A percentile compares a stretch with the other conserved stretches of the same genome.
phyloP scores from a whole-genome alignment of 2,113 vertebrate genomes.

The Sialia sialis region DNA sequence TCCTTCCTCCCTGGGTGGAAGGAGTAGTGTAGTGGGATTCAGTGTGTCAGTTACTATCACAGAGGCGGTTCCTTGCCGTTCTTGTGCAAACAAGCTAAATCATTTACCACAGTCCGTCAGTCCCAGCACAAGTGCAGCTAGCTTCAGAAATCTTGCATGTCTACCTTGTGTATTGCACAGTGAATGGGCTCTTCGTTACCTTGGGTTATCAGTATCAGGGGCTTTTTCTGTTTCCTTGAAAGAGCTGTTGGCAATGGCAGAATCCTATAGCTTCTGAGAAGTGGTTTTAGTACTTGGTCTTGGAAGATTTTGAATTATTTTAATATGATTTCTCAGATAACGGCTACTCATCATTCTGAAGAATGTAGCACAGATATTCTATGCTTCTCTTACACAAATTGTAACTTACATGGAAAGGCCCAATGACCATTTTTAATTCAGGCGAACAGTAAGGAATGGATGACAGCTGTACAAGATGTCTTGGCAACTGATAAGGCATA shows the following conservation, averaged over 20 bases:
- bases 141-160: neutral
- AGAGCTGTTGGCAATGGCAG: fast-evolving
- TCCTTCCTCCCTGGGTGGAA: neutral
- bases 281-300: neutral
- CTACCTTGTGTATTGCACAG: neutral
- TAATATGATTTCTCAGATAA: neutral
- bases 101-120: neutral
- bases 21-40: neutral
- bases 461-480: neutral
- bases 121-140: neutral
- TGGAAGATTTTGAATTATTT: neutral
- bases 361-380: neutral
- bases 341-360: fast-evolving
- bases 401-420: neutral
- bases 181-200: neutral
- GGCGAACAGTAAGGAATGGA: neutral
- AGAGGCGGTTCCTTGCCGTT: neutral
- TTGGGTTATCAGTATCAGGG: neutral
- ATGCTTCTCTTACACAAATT: neutral
- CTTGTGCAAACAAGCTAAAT: neutral
- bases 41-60: neutral
- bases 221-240: neutral
- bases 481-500: neutral
- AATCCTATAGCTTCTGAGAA: neutral
- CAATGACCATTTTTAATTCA: neutral